These are phyloP conservation scores for Dromaius novaehollandiae DNA, from an alignment of 2,113 vertebrate species.

Conservation along the genomic window DNA sequence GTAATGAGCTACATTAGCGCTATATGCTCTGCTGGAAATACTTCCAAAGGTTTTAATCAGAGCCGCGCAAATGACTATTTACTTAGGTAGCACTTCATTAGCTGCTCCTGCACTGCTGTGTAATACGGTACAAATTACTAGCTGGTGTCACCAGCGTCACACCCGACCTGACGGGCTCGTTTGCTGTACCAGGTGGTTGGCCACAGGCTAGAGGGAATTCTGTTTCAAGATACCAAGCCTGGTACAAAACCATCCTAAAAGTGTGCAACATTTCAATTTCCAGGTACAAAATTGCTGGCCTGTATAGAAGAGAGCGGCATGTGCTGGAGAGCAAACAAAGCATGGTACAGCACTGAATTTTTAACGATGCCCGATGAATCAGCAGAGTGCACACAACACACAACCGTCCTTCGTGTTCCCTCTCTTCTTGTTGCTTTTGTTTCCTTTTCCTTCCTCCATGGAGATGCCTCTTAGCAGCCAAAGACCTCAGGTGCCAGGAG, in stretches of 20 bases:
- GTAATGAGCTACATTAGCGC: constrained; percentile 13
- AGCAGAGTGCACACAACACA: neutral
- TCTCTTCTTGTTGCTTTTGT: accelerated
- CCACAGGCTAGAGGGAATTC: neutral
- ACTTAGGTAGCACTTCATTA: constrained; percentile 44
- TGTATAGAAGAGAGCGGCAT: accelerated
- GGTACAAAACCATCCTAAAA: neutral
- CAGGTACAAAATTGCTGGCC: neutral
- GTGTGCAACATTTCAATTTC: neutral
- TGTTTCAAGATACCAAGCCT: neutral
- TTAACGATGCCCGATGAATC: neutral
- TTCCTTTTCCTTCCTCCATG: accelerated
- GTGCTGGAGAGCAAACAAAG: neutral
- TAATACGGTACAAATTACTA: neutral
- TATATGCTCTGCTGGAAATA: constrained; percentile 11
- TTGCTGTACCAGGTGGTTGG: neutral
- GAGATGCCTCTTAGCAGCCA: neutral
- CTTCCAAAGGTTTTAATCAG: constrained; percentile 1
- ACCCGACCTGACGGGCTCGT: neutral
- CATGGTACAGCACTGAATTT: neutral
- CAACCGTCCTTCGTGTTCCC: neutral
- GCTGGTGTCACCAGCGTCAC: neutral
- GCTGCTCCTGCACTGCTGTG: constrained; percentile 37
- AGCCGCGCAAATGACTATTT: constrained; percentile 29
- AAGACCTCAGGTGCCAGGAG: neutral